Conservation (phyloP, 2,113 vertebrate genomes). For the Nycticryphes semicollaris region DNA sequence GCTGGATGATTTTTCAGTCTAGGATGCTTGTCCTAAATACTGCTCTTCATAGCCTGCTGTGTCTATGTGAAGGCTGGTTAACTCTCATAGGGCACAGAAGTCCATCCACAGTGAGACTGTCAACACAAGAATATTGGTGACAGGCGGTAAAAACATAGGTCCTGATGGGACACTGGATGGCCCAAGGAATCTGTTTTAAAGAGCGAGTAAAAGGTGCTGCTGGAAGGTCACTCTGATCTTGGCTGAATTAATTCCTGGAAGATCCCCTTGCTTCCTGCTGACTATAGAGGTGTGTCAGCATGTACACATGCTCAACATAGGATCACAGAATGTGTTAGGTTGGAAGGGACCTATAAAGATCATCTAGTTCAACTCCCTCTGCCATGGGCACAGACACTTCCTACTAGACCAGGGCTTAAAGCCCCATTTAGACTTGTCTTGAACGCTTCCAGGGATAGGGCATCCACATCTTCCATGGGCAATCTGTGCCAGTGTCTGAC, state of each 20-base stretch:
- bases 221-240: not conserved
- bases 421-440: too few species aligned
- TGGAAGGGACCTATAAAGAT: too few species aligned
- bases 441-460: too few species aligned
- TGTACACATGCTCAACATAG: rapidly evolving
- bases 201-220: not conserved
- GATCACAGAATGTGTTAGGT: too few species aligned
- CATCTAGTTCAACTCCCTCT: too few species aligned
- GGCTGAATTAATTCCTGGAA: not conserved
- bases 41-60: not conserved
- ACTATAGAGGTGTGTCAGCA: not conserved
- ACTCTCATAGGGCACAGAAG: not conserved
- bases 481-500: too few species aligned
- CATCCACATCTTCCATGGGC: too few species aligned
- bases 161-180: not conserved
- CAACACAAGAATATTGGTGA: not conserved
- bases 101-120: not conserved
- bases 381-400: too few species aligned
- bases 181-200: not conserved
- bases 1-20: not conserved
- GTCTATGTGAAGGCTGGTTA: not conserved
- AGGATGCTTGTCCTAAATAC: not conserved
- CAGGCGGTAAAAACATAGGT: not conserved
- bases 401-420: too few species aligned
- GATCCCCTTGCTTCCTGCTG: not conserved